Evolutionary conservation across 1,140 invertebrate species (phyloP).

Genomic region (Planococcus citri): DNA sequence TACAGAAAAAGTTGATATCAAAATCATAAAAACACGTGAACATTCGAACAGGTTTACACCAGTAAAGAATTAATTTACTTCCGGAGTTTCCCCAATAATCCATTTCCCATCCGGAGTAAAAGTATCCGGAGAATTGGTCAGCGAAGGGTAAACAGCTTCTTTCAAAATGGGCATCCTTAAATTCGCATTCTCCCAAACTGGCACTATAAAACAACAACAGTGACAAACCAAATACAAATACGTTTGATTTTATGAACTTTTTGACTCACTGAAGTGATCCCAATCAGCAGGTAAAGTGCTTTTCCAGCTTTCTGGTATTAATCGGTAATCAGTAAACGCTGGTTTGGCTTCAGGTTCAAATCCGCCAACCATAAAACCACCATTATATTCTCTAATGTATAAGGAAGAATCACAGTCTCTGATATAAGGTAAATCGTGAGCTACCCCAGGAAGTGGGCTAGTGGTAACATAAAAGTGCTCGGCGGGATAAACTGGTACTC

Average conservation of each 20-base stretch:
- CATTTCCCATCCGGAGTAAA: conserved; percentile 60
- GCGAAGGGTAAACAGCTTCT: conserved; percentile 39
- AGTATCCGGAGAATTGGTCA: conserved; percentile 59
- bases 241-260: not conserved
- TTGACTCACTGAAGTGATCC: conserved; percentile 47
- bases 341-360: conserved; percentile 53
- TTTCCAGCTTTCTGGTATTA: conserved; percentile 47
- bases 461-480: conserved; percentile 56
- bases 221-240: not conserved
- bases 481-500: conserved; percentile 55
- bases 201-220: conserved; percentile 32
- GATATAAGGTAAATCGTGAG: conserved; percentile 39
- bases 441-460: conserved; percentile 35
- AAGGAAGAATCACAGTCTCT: conserved; percentile 55
- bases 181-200: conserved; percentile 46
- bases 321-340: conserved; percentile 43
- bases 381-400: conserved; percentile 36
- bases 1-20: not conserved
- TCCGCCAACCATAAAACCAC: conserved; percentile 50
- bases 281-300: conserved; percentile 40
- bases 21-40: too few species aligned
- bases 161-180: conserved; percentile 51
- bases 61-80: conserved; percentile 42
- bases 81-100: conserved; percentile 58
- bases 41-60: too few species aligned